These are phyloP conservation scores for Cheirogaleus medius DNA, from an alignment of 2,113 vertebrate species.

Conservation along the genomic window DNA sequence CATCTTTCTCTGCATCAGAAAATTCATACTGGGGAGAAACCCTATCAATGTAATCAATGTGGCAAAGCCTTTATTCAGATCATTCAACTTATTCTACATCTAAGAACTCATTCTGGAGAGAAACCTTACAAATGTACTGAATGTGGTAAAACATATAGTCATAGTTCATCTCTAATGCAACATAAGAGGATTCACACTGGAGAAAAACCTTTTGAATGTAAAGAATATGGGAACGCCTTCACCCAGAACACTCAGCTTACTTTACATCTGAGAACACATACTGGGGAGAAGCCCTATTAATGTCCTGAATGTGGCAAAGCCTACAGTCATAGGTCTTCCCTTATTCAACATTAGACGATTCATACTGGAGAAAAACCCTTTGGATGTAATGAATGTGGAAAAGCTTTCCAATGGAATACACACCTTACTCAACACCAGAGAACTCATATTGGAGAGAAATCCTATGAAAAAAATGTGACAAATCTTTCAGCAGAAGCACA, in stretches of 20 bases:
- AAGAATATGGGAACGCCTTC: constrained; percentile 30
- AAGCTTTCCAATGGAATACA: not conserved
- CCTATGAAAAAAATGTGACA: not conserved
- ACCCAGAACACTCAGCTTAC: constrained; percentile 5
- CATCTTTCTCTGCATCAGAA: not conserved
- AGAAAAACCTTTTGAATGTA: constrained; percentile 1
- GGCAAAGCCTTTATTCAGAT: not conserved
- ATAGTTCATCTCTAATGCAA: not conserved
- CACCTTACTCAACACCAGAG: constrained; percentile 26
- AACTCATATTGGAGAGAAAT: constrained; percentile 36
- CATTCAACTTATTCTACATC: not conserved
- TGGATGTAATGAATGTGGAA: constrained; percentile 31
- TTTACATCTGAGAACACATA: constrained; percentile 36
- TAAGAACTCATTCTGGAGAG: not conserved
- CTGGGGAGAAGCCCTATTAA: constrained; percentile 22
- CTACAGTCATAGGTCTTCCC: constrained; percentile 2
- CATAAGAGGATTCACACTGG: constrained; percentile 1
- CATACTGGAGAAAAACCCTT: not conserved
- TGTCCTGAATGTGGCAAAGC: constrained; percentile 44
- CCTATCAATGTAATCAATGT: not conserved
- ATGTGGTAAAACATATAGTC: not conserved
- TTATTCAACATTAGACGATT: not conserved
- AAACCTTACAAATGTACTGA: not conserved
- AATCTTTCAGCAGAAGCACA: constrained; percentile 15
- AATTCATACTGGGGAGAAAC: not conserved